Conservation (phyloP, 1,140 invertebrate species). For the Sitobion miscanthi region DNA sequence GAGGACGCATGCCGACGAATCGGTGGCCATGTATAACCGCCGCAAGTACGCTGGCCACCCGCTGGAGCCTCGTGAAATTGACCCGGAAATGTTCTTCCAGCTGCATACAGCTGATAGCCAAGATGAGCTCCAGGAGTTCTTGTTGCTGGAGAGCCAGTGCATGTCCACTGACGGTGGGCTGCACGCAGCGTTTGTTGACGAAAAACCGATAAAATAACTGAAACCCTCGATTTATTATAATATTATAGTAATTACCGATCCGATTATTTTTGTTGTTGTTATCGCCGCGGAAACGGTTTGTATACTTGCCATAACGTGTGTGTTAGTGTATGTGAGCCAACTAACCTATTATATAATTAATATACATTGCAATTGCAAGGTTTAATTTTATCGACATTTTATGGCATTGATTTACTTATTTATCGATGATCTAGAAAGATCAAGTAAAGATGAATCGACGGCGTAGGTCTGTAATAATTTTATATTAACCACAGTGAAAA, state of each 20-base stretch:
- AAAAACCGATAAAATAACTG: conserved; percentile 28
- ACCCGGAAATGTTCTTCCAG: conserved; percentile 68
- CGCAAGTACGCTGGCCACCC: conserved; percentile 63
- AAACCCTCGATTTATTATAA: not conserved
- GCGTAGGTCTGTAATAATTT: not conserved
- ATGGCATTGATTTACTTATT: not conserved
- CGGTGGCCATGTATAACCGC: conserved; percentile 59
- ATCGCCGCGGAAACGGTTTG: not conserved
- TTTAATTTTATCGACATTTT: not conserved
- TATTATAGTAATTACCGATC: not conserved
- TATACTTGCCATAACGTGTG: not conserved
- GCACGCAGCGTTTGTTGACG: conserved; percentile 63
- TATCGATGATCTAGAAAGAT: not conserved
- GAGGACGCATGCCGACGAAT: conserved; percentile 61
- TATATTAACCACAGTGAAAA: not conserved
- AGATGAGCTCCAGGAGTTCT: conserved; percentile 72
- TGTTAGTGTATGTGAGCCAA: not conserved
- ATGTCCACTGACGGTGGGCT: conserved; percentile 66
- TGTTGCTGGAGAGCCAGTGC: conserved; percentile 71
- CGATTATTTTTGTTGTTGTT: not conserved
- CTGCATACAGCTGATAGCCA: conserved; percentile 70
- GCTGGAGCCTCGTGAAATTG: conserved; percentile 69
- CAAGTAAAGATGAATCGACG: not conserved
- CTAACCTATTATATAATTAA: not conserved
- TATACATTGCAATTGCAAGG: not conserved